phyloP scores from a whole-genome alignment of 64 coral and sea anemone genomes.

The Pocillopora damicornis region DNA sequence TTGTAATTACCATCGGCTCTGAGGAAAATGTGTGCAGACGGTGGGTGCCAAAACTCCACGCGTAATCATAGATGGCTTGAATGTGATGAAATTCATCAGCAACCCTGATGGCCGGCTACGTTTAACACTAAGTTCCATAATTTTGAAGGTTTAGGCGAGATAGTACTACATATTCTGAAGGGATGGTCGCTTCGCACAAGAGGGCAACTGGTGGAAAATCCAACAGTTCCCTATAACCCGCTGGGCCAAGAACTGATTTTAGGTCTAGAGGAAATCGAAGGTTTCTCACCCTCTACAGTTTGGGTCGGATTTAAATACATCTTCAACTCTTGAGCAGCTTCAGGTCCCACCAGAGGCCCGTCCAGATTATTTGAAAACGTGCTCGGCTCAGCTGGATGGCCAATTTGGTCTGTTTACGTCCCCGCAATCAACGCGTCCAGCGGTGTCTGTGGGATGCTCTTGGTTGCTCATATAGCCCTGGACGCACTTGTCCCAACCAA shows the following conservation, averaged over 20 bases:
- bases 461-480: too few species aligned
- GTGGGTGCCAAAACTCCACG: background rate
- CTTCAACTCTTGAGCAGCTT: too few species aligned
- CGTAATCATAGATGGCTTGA: background rate
- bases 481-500: too few species aligned
- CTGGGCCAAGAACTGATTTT: background rate
- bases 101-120: background rate
- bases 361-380: too few species aligned
- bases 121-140: background rate
- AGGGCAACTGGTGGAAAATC: background rate
- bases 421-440: too few species aligned
- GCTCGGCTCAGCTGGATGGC: too few species aligned
- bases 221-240: background rate
- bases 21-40: background rate
- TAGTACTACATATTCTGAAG: background rate
- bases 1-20: constrained; percentile 5
- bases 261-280: background rate
- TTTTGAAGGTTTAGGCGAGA: background rate
- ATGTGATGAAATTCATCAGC: background rate
- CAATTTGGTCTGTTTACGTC: too few species aligned
- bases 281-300: background rate
- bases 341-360: too few species aligned
- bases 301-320: too few species aligned
- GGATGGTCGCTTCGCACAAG: background rate
- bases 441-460: too few species aligned